A percentile compares a stretch with the other conserved stretches of the same genome.
Conservation (phyloP, 2,113 vertebrate genomes). For the Pseudopodoces humilis region DNA sequence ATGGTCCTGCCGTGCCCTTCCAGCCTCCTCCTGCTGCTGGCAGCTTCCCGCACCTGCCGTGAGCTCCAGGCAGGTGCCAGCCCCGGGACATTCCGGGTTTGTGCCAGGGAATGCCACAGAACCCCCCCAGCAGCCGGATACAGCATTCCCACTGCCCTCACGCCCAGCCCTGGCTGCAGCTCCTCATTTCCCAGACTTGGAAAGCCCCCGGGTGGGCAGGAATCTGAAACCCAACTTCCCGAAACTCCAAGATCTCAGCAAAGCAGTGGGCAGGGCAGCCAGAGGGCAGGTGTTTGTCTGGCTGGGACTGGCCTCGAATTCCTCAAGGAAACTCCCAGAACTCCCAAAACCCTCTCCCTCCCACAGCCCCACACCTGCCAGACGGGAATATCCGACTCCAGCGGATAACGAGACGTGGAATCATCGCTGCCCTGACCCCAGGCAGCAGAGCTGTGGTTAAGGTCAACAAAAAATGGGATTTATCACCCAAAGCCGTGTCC, state of each 20-base stretch:
- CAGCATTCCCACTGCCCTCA: neutral
- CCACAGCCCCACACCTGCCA: accelerated
- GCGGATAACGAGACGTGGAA: accelerated
- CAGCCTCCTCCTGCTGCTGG: neutral
- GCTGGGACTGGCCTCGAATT: accelerated
- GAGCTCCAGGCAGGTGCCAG: neutral
- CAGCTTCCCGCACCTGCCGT: neutral
- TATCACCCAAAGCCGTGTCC: neutral
- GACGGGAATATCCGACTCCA: neutral
- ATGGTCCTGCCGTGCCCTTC: accelerated
- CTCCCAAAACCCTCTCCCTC: neutral
- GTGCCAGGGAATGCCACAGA: neutral
- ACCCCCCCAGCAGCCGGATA: neutral
- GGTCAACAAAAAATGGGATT: neutral
- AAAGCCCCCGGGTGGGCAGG: neutral
- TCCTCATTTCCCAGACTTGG: neutral
- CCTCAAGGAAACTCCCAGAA: neutral
- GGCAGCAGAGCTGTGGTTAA: neutral
- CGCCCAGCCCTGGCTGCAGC: neutral
- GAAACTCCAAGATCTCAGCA: neutral
- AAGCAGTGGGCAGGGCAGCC: accelerated
- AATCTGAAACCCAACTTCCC: neutral
- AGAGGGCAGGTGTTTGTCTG: neutral
- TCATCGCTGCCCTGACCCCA: neutral
- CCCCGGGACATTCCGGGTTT: accelerated